Base-by-base conservation (phyloP, 2,113 vertebrate species). In the Anoura caudifer region DNA sequence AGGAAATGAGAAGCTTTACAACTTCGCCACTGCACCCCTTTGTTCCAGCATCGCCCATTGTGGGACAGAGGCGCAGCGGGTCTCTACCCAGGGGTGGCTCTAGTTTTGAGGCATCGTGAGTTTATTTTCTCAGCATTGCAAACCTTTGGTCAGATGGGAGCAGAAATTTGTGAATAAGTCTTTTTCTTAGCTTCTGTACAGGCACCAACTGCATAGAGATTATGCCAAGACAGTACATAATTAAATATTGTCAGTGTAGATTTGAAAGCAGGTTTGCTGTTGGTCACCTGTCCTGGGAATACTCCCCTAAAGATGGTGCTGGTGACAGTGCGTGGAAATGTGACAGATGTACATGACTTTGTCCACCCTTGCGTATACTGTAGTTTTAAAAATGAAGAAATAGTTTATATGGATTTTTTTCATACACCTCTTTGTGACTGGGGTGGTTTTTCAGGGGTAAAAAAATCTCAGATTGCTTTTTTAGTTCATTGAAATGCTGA, bases 61-160 rank as follows among this genome's bases (percentile, higher is more conserved):
- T 38, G 50, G 38, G 36, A 16, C 11, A 38, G 52, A 70, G 72
- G 36, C 10, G 28, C 3, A 2, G 33, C 0, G 0, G 63, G 11
- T 56, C 43, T 90, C 41, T 43, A 36, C 56, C 19, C 31, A 56
- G 13, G n/a, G 13, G 36, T 16, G 13, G 38, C 11, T 92, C 61
- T n/a, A 19, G 36, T 85, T 87, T 63, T 80, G 47, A 50, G 87
- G 31, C 28, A 3, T 24, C 33, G 5, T 11, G 75, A 45, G 11
- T 45, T 73, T 50, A 31, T 87, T 82, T 63, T 83, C 22, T 75
- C 65, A 85, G 38, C 36, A 96, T 85, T 82, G 38, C 14, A 50
- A 63, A 20, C 19, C 6, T 84, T 36, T 75, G 17, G n/a, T 72
- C 52, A 67, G 19, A 38, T 50, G 33, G 41, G 20, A 90, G 61